phyloP scores from a whole-genome alignment of 2,888 invertebrate genomes.

The Rotaria macrura region DNA sequence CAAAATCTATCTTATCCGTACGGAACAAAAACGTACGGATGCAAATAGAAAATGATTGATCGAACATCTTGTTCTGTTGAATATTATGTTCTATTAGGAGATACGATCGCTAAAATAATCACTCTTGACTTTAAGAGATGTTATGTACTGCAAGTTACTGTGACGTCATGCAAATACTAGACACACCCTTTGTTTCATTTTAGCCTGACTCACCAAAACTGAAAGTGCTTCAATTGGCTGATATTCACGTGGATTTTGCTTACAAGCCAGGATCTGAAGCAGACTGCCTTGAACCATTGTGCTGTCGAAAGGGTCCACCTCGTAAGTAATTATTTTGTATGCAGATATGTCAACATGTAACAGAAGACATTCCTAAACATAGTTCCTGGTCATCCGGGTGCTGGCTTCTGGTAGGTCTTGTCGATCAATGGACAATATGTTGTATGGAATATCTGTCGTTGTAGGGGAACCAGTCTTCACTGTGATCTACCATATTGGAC shows the following conservation, averaged over 20 bases:
- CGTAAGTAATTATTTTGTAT: neutral
- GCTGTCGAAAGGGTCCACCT: slow-evolving; percentile 60
- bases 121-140: too few species aligned
- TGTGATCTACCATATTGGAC: slow-evolving; percentile 86
- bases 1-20: too few species aligned
- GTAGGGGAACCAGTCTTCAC: slow-evolving; percentile 75
- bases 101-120: too few species aligned
- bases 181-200: neutral
- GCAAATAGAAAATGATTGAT: too few species aligned
- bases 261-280: slow-evolving; percentile 62
- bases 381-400: slow-evolving; percentile 57
- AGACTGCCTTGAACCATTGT: slow-evolving; percentile 64
- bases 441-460: neutral
- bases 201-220: slow-evolving; percentile 36
- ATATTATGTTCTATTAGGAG: too few species aligned
- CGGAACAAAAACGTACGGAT: too few species aligned
- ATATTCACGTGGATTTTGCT: slow-evolving; percentile 67
- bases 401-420: slow-evolving; percentile 87
- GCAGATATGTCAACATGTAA: neutral
- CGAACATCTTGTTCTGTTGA: too few species aligned
- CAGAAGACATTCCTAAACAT: neutral
- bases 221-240: slow-evolving; percentile 80
- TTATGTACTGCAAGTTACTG: too few species aligned
- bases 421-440: slow-evolving; percentile 55
- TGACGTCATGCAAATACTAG: too few species aligned